Evolutionary conservation across 2,797 vertebrate species (phyloP).

Genomic region (Eurystomus glaucurus): DNA sequence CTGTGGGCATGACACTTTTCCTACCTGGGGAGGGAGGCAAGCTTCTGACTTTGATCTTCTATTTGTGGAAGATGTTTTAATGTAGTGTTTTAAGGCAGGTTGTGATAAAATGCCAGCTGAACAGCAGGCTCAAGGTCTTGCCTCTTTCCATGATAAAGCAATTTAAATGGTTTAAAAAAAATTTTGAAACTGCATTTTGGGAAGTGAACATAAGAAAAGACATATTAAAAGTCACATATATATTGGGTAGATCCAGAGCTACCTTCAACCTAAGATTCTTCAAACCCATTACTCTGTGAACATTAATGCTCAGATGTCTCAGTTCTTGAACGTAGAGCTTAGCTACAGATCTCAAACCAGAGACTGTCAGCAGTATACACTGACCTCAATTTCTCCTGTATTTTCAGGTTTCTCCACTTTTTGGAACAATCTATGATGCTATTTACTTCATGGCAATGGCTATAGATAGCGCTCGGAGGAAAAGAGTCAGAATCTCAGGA

Average conservation of each 20-base stretch:
- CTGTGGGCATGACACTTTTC: background rate
- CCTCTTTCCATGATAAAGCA: background rate
- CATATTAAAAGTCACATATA: background rate
- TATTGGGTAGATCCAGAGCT: background rate
- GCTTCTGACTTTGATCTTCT: background rate
- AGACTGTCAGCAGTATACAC: background rate
- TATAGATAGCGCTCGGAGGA: slow-evolving; percentile 85
- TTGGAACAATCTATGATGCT: slow-evolving; percentile 95
- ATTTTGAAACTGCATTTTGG: background rate
- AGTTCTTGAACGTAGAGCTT: background rate
- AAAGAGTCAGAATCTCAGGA: slow-evolving; percentile 82
- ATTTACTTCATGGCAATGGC: slow-evolving; percentile 91
- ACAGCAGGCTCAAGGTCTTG: background rate
- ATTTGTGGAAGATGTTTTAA: background rate
- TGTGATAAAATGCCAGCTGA: background rate
- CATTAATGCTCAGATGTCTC: background rate
- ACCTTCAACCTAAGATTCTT: background rate
- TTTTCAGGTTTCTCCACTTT: slow-evolving; percentile 91
- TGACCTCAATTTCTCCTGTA: background rate
- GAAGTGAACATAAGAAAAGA: background rate
- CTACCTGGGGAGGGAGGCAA: accelerated
- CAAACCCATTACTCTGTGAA: background rate
- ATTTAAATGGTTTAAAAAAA: background rate
- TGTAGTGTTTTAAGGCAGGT: background rate
- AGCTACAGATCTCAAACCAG: background rate